These are phyloP conservation scores for Typhlichthys eigenmanni DNA, from an alignment of 2,797 vertebrate genomes.

Conservation along the genomic window DNA sequence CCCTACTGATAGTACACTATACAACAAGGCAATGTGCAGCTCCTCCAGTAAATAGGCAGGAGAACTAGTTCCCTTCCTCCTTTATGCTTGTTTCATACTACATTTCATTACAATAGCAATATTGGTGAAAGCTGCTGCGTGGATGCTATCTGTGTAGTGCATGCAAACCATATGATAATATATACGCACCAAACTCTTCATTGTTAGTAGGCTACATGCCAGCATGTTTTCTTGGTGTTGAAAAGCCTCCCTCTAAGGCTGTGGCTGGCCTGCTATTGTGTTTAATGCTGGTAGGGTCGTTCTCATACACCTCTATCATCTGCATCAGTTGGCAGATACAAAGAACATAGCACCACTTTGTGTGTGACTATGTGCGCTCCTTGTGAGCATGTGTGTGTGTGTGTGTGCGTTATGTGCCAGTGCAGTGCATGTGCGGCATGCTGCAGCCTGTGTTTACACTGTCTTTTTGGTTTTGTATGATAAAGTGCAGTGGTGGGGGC, in stretches of 20 bases:
- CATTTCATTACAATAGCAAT: too few species aligned
- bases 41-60: background rate
- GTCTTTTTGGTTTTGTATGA: constrained; percentile 8
- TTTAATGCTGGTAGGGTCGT: constrained; percentile 50
- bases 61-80: too few species aligned
- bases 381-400: constrained; percentile 16
- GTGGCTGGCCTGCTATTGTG: constrained; percentile 47
- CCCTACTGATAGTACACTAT: constrained; percentile 63
- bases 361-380: constrained; percentile 59
- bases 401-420: background rate
- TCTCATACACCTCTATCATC: constrained; percentile 71
- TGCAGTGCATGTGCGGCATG: too few species aligned
- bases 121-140: too few species aligned
- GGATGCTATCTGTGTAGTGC: too few species aligned
- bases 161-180: too few species aligned
- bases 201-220: too few species aligned
- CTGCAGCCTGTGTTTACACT: constrained; percentile 2
- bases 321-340: constrained; percentile 78
- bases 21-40: constrained; percentile 33
- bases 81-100: too few species aligned
- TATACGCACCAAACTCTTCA: too few species aligned
- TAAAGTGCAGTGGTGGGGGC: constrained; percentile 53
- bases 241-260: constrained; percentile 32
- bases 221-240: constrained; percentile 12
- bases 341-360: constrained; percentile 66